These are phyloP conservation scores for Ardeotis arabs DNA, from an alignment of 2,113 vertebrate genomes.

Conservation along the genomic window DNA sequence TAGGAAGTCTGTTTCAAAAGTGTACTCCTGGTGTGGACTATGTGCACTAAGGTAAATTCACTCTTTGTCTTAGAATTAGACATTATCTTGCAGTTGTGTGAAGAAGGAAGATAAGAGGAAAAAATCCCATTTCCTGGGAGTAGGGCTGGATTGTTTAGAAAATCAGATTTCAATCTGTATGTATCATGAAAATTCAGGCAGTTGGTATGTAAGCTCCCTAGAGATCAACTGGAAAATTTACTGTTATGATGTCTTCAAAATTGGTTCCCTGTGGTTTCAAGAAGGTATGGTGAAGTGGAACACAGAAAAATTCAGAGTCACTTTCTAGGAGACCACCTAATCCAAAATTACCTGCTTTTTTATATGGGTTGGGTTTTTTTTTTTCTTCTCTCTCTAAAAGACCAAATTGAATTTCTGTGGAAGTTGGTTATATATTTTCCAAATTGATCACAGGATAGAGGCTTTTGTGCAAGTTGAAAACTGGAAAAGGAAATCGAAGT, in stretches of 20 bases:
- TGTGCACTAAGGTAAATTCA: not conserved
- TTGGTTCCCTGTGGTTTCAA: not conserved
- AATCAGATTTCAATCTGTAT: not conserved
- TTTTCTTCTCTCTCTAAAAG: not conserved
- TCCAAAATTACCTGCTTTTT: not conserved
- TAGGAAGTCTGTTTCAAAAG: not conserved
- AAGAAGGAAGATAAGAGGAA: not conserved
- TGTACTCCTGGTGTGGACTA: not conserved
- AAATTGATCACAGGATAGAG: not conserved
- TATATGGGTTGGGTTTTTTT: no score
- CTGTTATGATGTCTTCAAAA: not conserved
- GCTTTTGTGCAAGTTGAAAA: not conserved
- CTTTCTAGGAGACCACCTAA: not conserved
- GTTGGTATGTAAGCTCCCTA: not conserved
- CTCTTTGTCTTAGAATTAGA: not conserved
- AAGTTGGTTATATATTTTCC: not conserved
- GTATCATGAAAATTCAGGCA: not conserved
- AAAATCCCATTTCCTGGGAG: not conserved
- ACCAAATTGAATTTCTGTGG: not conserved
- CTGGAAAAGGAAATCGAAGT: not conserved
- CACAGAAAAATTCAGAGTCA: not conserved
- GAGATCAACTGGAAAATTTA: not conserved
- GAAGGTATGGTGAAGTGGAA: not conserved
- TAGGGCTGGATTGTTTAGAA: not conserved
- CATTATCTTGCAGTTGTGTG: not conserved